phyloP scores from a whole-genome alignment of 2,113 vertebrate species.

The Corapipo altera region DNA sequence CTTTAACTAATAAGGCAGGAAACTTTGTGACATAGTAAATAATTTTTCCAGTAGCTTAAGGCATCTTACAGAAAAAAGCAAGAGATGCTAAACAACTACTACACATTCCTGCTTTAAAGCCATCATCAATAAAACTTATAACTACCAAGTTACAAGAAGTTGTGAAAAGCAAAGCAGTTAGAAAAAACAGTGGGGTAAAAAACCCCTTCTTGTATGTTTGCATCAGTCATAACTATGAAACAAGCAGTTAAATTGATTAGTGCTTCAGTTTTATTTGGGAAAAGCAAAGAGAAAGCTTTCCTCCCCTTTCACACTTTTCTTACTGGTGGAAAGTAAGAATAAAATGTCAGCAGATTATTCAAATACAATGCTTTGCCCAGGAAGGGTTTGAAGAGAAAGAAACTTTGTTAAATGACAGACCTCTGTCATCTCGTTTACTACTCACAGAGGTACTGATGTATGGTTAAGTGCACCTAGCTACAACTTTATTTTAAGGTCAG shows the following conservation, averaged over 20 bases:
- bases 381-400: neutral
- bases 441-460: neutral
- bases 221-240: neutral
- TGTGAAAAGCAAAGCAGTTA: neutral
- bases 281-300: neutral
- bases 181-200: neutral
- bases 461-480: neutral
- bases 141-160: neutral
- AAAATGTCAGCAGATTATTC: neutral
- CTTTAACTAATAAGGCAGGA: conserved; percentile 36
- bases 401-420: neutral
- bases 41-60: conserved; percentile 11
- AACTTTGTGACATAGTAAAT: conserved; percentile 33
- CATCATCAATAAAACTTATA: neutral
- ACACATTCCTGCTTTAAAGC: neutral
- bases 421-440: neutral
- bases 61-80: conserved; percentile 5
- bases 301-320: neutral
- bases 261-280: neutral
- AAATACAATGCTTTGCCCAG: neutral
- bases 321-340: neutral
- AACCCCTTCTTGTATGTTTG: neutral
- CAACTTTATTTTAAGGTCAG: neutral
- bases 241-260: neutral
- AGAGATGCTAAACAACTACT: neutral